Conservation (phyloP, 2,797 vertebrate species). For the Cottoperca gobio region DNA sequence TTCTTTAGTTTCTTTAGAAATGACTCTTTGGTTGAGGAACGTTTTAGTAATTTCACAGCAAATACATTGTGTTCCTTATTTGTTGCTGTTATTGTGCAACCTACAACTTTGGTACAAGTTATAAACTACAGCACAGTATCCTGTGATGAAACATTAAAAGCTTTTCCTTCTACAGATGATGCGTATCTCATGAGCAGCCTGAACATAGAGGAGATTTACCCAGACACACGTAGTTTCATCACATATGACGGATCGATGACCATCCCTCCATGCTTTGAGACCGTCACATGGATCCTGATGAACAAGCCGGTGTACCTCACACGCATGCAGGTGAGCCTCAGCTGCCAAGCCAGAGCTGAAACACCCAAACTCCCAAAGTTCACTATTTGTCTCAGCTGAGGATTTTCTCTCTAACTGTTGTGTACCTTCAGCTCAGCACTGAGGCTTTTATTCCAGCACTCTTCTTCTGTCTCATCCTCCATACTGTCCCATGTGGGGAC, state of each 20-base stretch:
- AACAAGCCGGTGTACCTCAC: constrained; percentile 99
- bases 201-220: constrained; percentile 97
- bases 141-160: not conserved
- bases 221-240: constrained; percentile 96
- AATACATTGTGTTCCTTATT: not conserved
- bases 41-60: not conserved
- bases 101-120: not conserved
- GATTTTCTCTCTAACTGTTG: constrained; percentile 14
- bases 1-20: not conserved
- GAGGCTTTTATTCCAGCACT: constrained; percentile 15
- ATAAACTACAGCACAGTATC: not conserved
- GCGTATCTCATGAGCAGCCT: constrained; percentile 96
- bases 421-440: not conserved
- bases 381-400: constrained; percentile 5
- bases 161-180: constrained; percentile 86
- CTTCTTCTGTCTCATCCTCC: constrained; percentile 2
- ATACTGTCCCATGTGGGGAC: constrained; percentile 6
- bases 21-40: not conserved
- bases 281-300: constrained; percentile 98
- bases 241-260: constrained; percentile 99
- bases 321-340: constrained; percentile 94
- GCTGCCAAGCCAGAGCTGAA: not conserved
- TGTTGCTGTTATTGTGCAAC: not conserved
- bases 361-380: not conserved
- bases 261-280: constrained; percentile 97